Base-by-base conservation (phyloP, 2,888 invertebrate genomes). In the Agriopis marginaria region DNA sequence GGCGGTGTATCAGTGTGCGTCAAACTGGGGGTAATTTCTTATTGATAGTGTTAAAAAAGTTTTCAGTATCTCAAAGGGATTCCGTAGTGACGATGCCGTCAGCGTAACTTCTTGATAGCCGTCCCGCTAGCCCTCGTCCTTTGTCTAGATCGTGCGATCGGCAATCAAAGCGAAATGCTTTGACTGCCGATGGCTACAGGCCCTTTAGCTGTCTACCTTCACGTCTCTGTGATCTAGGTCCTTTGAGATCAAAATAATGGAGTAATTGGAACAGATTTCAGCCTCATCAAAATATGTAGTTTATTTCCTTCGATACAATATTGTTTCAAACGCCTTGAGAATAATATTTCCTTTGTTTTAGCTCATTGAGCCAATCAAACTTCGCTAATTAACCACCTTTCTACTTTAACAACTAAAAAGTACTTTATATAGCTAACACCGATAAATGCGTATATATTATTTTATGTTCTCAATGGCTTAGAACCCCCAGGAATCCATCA, bases 31-130 rank as follows among this genome's bases (percentile, higher is more conserved):
- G 61, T 70, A 66, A 70, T 74, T 70, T 68, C 66, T 70, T 63
- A 66, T 66, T 42, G 62, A 67, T 67, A 55, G 63, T 66, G 72
- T 68, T 72, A 63, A 72, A 77, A 78, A 78, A 74, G 51, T 75
- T 73, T 72, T 71, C 61, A 70, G 68, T 51, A 62, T 70, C 69
- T 72, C 74, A 73, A 75, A 76, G 72, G 74, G 69, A 69, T 71
- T 59, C 58, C 62, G 47, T 42, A 59, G 69, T 70, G 62, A 54
- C 58, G 65, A 45, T 64, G 63, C 58, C 61, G 62, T 49, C 53
- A 58, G 59, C 59, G 59, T 44, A 50, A 64, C 59, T 63, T 69
- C 40, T 64, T 66, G 68, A 64, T 62, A 47, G 55, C 42, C 63
- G 60, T 59, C 54, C 58, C 40, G 68, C 68, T 69, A 51, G 62